These are phyloP conservation scores for Acanthisitta chloris DNA, from an alignment of 2,113 vertebrate genomes.

Conservation along the genomic window DNA sequence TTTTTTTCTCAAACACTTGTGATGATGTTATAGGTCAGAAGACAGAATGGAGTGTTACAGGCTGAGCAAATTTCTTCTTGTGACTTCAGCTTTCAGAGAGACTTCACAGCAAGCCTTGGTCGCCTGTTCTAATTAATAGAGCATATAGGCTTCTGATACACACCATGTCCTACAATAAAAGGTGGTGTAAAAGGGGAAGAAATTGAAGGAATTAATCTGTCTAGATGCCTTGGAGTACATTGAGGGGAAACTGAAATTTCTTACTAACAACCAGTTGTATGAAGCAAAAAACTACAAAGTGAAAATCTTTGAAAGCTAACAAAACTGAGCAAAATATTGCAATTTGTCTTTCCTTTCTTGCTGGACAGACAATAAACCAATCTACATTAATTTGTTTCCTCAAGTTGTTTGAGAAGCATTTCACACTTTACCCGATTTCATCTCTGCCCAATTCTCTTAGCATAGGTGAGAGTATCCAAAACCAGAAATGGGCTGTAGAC, in stretches of 20 bases:
- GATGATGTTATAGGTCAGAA: neutral
- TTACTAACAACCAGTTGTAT: neutral
- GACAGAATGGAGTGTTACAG: neutral
- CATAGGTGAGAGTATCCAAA: neutral
- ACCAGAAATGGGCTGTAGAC: neutral
- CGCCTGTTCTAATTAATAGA: neutral
- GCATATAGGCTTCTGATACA: neutral
- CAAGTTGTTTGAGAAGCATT: neutral
- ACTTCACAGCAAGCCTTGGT: neutral
- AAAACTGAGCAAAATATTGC: neutral
- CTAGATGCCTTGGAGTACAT: neutral
- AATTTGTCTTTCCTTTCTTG: neutral
- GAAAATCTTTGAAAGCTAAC: neutral
- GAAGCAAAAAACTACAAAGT: neutral
- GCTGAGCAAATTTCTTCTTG: neutral
- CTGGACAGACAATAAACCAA: neutral
- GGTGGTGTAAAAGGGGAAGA: neutral
- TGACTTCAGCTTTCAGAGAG: neutral
- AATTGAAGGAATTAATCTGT: neutral
- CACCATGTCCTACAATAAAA: neutral
- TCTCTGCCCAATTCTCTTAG: neutral
- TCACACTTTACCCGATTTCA: fast-evolving
- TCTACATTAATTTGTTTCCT: neutral
- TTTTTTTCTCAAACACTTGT: neutral
- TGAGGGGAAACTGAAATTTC: neutral